These are phyloP conservation scores for Aplodontia rufa DNA, from an alignment of 2,113 vertebrate genomes.

Conservation along the genomic window DNA sequence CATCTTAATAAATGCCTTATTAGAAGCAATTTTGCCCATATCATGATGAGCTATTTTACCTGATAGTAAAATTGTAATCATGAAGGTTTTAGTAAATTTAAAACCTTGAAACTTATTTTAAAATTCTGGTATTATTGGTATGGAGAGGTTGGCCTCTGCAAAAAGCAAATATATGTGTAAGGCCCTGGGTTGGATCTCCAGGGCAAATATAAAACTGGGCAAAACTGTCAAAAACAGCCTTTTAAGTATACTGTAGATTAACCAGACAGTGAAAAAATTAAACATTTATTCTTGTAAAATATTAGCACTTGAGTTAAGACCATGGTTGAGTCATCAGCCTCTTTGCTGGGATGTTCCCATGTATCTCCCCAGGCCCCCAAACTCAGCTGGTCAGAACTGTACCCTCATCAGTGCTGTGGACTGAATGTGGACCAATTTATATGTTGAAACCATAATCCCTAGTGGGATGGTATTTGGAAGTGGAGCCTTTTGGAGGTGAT, in stretches of 20 bases:
- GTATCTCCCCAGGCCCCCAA: not conserved
- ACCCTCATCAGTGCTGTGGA: not conserved
- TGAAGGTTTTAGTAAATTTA: not conserved
- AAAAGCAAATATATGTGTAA: not conserved
- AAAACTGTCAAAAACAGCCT: not conserved
- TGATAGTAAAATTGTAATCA: not conserved
- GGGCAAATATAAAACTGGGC: not conserved
- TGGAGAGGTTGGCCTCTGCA: not conserved
- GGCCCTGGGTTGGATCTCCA: no score
- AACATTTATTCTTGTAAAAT: conserved; percentile 6
- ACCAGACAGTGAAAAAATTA: not conserved
- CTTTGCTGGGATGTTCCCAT: not conserved
- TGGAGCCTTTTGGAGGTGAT: not conserved
- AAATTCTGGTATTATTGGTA: not conserved
- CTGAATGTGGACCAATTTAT: not conserved
- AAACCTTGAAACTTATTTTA: conserved; percentile 21
- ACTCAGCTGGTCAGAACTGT: not conserved
- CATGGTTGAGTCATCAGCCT: not conserved
- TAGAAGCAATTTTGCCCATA: not conserved
- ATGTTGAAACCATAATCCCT: not conserved
- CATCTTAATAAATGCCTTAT: not conserved
- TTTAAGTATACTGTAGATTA: conserved; percentile 11
- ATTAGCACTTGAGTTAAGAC: not conserved
- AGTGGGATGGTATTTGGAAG: not conserved
- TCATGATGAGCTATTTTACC: not conserved